These are phyloP conservation scores for Chrysolina americana DNA, from an alignment of 2,888 invertebrate genomes.

Conservation along the genomic window DNA sequence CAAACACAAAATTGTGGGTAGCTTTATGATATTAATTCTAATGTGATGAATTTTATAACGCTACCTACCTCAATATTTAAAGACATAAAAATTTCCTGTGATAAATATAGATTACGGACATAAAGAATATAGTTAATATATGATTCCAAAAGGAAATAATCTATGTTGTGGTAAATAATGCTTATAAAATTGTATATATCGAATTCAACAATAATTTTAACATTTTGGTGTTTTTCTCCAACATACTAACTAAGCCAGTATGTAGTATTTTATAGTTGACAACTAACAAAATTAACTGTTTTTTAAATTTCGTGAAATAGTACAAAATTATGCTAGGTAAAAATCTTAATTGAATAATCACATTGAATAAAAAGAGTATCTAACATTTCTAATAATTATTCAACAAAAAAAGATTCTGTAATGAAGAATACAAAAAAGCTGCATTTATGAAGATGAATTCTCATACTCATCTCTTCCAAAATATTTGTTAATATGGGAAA, in stretches of 20 bases:
- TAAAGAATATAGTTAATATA: conserved; percentile 11
- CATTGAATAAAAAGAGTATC: not conserved
- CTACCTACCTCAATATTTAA: not conserved
- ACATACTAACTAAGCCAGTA: conserved; percentile 8
- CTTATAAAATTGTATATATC: conserved; percentile 4
- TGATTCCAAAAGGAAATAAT: not conserved
- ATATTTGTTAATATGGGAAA: not conserved
- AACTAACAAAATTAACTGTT: not conserved
- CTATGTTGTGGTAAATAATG: not conserved
- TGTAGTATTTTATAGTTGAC: not conserved
- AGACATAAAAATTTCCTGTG: not conserved
- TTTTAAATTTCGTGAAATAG: not conserved
- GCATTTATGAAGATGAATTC: not conserved
- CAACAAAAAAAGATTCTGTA: not conserved
- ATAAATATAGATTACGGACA: conserved; percentile 6
- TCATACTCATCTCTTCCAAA: not conserved
- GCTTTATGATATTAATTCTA: not conserved
- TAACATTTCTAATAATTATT: conserved; percentile 1
- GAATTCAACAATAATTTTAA: conserved; percentile 3
- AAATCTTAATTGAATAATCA: not conserved
- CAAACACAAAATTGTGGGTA: conserved; percentile 23
- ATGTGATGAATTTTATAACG: not conserved
- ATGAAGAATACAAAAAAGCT: not conserved
- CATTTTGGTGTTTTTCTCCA: not conserved
- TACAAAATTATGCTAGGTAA: not conserved